Conservation (phyloP, 2,888 invertebrate genomes). For the Limnephilus lunatus region DNA sequence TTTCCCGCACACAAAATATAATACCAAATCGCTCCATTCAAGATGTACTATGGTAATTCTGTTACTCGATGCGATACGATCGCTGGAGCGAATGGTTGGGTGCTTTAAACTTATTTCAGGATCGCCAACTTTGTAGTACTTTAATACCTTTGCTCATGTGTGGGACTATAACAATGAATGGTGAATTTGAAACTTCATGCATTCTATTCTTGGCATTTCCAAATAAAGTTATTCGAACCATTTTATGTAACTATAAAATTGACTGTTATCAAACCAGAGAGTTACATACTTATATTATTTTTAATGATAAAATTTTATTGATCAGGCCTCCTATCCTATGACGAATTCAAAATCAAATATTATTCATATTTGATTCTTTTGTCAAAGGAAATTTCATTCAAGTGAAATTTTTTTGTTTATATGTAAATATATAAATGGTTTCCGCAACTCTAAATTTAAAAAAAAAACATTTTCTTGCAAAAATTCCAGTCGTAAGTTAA, state of each 20-base stretch:
- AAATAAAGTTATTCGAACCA: background rate
- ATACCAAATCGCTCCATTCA: slow-evolving; percentile 47
- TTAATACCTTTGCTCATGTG: background rate
- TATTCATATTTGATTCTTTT: too few relatives aligned
- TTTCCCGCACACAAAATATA: slow-evolving; percentile 51
- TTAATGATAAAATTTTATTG: too few relatives aligned
- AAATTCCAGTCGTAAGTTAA: too few relatives aligned
- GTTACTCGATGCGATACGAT: slow-evolving; percentile 33
- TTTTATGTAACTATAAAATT: background rate
- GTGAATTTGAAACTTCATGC: background rate
- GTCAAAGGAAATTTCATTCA: too few relatives aligned
- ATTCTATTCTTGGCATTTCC: background rate
- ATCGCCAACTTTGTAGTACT: slow-evolving; percentile 20
- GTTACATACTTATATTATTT: too few relatives aligned
- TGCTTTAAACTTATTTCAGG: background rate
- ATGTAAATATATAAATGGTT: too few relatives aligned
- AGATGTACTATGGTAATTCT: slow-evolving; percentile 57
- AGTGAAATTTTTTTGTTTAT: too few relatives aligned
- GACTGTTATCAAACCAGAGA: background rate
- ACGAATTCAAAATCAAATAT: too few relatives aligned
- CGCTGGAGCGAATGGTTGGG: slow-evolving; percentile 20
- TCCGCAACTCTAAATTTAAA: too few relatives aligned
- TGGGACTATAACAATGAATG: background rate
- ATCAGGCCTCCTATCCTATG: too few relatives aligned
- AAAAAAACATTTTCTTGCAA: too few relatives aligned